phyloP scores from a whole-genome alignment of 2,888 invertebrate species.

The Drosophila robusta region DNA sequence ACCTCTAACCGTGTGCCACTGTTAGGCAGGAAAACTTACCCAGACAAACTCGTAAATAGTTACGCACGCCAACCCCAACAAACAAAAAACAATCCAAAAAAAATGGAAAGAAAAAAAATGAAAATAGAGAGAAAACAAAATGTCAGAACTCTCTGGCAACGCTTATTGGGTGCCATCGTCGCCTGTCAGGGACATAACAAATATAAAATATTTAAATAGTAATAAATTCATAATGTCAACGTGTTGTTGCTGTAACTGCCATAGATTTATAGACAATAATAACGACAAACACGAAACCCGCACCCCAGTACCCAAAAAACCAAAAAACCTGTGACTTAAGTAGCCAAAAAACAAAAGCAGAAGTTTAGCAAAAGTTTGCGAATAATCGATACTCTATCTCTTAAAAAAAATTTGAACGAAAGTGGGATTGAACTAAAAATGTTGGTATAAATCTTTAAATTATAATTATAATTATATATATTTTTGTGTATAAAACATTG shows the following conservation, averaged over 20 bases:
- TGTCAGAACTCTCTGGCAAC: slow-evolving; percentile 24
- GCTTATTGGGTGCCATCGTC: slow-evolving; percentile 78
- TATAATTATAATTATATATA: no score
- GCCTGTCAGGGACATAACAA: slow-evolving; percentile 76
- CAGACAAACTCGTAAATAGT: slow-evolving; percentile 76
- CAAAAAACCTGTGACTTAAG: slow-evolving; percentile 57
- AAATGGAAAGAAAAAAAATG: slow-evolving; percentile 14
- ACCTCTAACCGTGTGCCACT: slow-evolving; percentile 19
- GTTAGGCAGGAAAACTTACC: slow-evolving; percentile 57
- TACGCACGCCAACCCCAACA: slow-evolving; percentile 66
- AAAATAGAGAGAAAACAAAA: slow-evolving; percentile 30
- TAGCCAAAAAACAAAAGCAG: slow-evolving; percentile 45
- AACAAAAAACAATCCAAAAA: slow-evolving; percentile 20
- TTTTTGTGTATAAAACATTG: no score
- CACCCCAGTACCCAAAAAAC: slow-evolving; percentile 30
- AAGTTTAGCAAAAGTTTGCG: not conserved
- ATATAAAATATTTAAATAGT: slow-evolving; percentile 83
- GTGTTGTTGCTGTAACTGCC: slow-evolving; percentile 68
- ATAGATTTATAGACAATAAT: slow-evolving; percentile 79
- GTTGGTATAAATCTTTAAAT: no score
- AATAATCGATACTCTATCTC: not conserved
- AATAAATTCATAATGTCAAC: slow-evolving; percentile 85
- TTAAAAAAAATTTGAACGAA: not conserved
- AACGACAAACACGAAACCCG: slow-evolving; percentile 74
- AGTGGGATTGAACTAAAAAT: not conserved